phyloP scores from a whole-genome alignment of 1,140 invertebrate species.

The Psix sp. region DNA sequence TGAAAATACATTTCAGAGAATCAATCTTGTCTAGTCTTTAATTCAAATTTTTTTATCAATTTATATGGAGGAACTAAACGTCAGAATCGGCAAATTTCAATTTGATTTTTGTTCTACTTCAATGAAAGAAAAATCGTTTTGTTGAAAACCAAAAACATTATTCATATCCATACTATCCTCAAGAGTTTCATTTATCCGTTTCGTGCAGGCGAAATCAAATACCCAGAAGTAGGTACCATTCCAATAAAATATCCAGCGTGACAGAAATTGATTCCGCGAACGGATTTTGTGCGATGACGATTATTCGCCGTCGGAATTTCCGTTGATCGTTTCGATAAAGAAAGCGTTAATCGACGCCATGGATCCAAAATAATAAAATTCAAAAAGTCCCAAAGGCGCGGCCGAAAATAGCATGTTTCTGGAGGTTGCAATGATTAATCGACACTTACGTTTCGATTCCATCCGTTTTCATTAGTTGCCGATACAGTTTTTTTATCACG shows the following conservation, averaged over 20 bases:
- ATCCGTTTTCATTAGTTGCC: slow-evolving; percentile 26
- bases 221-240: slow-evolving; percentile 35
- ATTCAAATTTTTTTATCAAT: too few relatives aligned
- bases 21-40: too few relatives aligned
- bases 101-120: too few relatives aligned
- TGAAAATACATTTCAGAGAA: too few relatives aligned
- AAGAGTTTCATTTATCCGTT: slow-evolving; percentile 14
- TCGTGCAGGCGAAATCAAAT: slow-evolving; percentile 21
- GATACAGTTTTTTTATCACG: slow-evolving; percentile 24
- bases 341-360: slow-evolving; percentile 8
- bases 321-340: slow-evolving; percentile 16
- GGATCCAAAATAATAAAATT: slow-evolving; percentile 16
- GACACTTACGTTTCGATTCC: background rate
- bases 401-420: slow-evolving; percentile 4
- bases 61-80: too few relatives aligned
- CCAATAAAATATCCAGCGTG: slow-evolving; percentile 24
- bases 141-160: too few relatives aligned
- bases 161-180: slow-evolving; percentile 16
- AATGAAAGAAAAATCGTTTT: too few relatives aligned
- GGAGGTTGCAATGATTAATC: slow-evolving; percentile 8
- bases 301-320: slow-evolving; percentile 20
- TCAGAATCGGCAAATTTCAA: too few relatives aligned
- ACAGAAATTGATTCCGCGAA: slow-evolving; percentile 43
- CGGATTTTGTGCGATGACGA: slow-evolving; percentile 7
- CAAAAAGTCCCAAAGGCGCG: slow-evolving; percentile 4